These are phyloP conservation scores for Toxotes jaculatrix DNA, from an alignment of 2,113 vertebrate species.

Conservation along the genomic window DNA sequence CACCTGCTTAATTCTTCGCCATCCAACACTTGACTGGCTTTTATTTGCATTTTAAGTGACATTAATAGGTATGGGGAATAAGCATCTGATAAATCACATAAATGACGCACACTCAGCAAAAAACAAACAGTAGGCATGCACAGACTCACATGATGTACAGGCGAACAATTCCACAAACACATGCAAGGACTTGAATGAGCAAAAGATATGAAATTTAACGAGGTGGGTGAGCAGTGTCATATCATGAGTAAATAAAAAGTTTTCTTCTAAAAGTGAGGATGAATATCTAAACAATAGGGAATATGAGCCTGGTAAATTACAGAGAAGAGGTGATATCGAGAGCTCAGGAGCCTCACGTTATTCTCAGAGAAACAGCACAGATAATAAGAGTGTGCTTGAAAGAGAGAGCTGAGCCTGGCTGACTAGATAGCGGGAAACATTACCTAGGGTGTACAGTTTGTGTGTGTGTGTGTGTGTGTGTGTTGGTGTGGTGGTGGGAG, in stretches of 20 bases:
- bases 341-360: constrained; percentile 25
- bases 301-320: background rate
- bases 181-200: background rate
- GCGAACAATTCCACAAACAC: constrained; percentile 21
- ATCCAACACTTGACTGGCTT: constrained; percentile 73
- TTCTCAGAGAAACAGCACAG: constrained; percentile 23
- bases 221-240: constrained; percentile 13
- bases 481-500: background rate
- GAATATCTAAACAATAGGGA: constrained; percentile 41
- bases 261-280: constrained; percentile 37
- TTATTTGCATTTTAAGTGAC: constrained; percentile 82
- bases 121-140: constrained; percentile 26
- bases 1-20: constrained; percentile 69
- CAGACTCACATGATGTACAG: constrained; percentile 23
- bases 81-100: constrained; percentile 70
- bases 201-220: constrained; percentile 16
- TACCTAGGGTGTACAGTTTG: background rate
- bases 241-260: constrained; percentile 37
- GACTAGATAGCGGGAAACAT: constrained; percentile 42
- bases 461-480: background rate
- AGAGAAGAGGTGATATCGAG: constrained; percentile 10
- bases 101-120: constrained; percentile 67
- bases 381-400: constrained; percentile 11
- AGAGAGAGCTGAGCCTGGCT: constrained; percentile 10
- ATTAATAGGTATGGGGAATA: constrained; percentile 73